Evolutionary conservation across 2,888 invertebrate genomes (phyloP), one percentile per base, ranked within the genome.

Genomic region (Plebejus melissa): DNA sequence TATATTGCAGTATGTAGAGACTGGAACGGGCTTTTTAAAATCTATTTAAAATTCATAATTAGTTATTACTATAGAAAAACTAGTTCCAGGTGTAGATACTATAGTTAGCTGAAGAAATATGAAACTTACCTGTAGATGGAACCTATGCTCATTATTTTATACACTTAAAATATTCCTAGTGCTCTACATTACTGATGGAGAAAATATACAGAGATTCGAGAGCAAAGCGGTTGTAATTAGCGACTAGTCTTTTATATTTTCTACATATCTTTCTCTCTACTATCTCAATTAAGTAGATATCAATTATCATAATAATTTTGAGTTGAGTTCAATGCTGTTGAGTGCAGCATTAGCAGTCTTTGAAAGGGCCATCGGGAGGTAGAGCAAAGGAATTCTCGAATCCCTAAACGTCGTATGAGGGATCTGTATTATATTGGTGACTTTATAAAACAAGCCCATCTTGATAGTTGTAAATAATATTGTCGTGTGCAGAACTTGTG

Each of bases 401-500:
- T 41, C 9, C 9, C 41, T 9, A 1, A 9, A 7, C 41, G 41
- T 41, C 7, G 41, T 9, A 41, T 9, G 7, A 41, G 9, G 7
- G 2, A 41, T 16, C 1, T 2, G 9, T 32, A 32, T 32, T 32
- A 22, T 22, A 22, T 32, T 32, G 32, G 16, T 36, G 65, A 65
- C 65, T 28, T 28, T 60, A 60, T 60, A 58, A 58, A n/a, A n/a
- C 65, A 6, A 65, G 7, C 5, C 32, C 13, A 65, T 36, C 32
- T 65, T 36, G 65, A 65, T 32, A 32, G 60, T 60, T 65, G 65
- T 65, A 65, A 65, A 65, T 65, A 65, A 22, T 71, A 80, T 77
- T 80, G 79, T 69, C 65, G 76, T 78, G 76, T 81, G 80, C 79
- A 65, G 65, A 2, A 22, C 22, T 65, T 65, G 65, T 65, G 13